These are phyloP conservation scores for Stegophylla sp. DNA, from an alignment of 2,888 invertebrate species.

Conservation along the genomic window DNA sequence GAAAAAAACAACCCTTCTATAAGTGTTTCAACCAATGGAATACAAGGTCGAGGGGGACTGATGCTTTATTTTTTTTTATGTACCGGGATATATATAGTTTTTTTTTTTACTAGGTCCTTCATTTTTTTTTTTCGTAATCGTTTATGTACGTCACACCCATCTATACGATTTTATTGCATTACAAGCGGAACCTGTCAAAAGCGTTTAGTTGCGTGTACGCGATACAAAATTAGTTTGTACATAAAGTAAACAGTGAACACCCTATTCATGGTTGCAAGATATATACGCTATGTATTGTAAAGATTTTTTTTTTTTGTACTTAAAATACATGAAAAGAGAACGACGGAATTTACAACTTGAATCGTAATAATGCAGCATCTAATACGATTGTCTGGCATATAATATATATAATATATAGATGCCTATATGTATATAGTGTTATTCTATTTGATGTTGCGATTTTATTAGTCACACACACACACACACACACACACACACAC, in stretches of 20 bases:
- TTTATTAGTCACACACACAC: too few relatives aligned
- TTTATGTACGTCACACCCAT: constrained; percentile 29
- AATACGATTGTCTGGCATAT: neutral
- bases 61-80: constrained; percentile 23
- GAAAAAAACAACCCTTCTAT: constrained; percentile 58
- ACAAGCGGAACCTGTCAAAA: constrained; percentile 42
- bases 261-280: neutral
- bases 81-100: constrained; percentile 28
- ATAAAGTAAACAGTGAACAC: constrained; percentile 37
- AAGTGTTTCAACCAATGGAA: constrained; percentile 44
- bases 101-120: constrained; percentile 51
- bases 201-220: constrained; percentile 30
- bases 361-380: neutral
- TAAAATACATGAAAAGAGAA: constrained; percentile 3
- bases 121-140: constrained; percentile 49
- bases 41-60: constrained; percentile 55
- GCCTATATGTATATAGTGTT: too few relatives aligned
- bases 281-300: too few relatives aligned
- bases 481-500: neutral
- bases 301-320: constrained; percentile 19
- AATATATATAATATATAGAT: too few relatives aligned
- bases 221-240: constrained; percentile 22
- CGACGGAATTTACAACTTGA: constrained; percentile 34
- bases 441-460: too few relatives aligned
- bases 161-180: constrained; percentile 48